phyloP scores from a whole-genome alignment of 2,797 vertebrate species.

The Petrocephalus sullivani region DNA sequence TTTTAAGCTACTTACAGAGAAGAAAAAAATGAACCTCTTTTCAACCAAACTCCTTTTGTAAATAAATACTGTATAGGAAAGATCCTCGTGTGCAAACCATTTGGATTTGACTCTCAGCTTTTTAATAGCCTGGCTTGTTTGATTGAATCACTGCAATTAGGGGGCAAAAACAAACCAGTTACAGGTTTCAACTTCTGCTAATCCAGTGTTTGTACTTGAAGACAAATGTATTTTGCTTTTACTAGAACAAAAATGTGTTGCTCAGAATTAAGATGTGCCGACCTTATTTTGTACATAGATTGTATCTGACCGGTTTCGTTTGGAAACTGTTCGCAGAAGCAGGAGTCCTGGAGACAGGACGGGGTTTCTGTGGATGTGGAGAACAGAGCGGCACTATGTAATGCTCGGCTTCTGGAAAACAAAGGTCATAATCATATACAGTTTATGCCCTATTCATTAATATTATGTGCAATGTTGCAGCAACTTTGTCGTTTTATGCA shows the following conservation, averaged over 20 bases:
- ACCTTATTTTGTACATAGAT: conserved; percentile 97
- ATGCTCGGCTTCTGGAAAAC: conserved; percentile 61
- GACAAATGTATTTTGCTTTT: conserved; percentile 26
- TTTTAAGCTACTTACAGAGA: conserved; percentile 3
- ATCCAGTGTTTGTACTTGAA: conserved; percentile 60
- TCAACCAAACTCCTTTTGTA: conserved; percentile 14
- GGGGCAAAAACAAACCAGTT: conserved; percentile 49
- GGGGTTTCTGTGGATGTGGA: conserved; percentile 43
- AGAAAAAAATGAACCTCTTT: conserved; percentile 1
- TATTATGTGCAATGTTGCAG: conserved; percentile 99
- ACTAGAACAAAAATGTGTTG: conserved; percentile 65
- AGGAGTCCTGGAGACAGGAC: conserved; percentile 39
- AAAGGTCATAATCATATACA: conserved; percentile 63
- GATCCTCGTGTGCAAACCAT: background rate
- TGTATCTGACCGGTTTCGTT: conserved; percentile 66
- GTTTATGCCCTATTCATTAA: conserved; percentile 94
- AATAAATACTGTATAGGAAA: conserved; percentile 5
- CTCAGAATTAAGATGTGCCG: conserved; percentile 86
- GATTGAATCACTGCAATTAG: conserved; percentile 46
- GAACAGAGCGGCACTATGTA: conserved; percentile 41
- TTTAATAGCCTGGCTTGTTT: conserved; percentile 68
- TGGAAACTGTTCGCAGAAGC: conserved; percentile 45
- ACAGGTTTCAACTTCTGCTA: conserved; percentile 68
- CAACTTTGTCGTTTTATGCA: conserved; percentile 98
- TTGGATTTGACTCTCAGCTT: conserved; percentile 57